Percentiles rank a stretch among this genome's conserved stretches.
Conservation (phyloP, 1,140 invertebrate species). For the Euschistus heros region DNA sequence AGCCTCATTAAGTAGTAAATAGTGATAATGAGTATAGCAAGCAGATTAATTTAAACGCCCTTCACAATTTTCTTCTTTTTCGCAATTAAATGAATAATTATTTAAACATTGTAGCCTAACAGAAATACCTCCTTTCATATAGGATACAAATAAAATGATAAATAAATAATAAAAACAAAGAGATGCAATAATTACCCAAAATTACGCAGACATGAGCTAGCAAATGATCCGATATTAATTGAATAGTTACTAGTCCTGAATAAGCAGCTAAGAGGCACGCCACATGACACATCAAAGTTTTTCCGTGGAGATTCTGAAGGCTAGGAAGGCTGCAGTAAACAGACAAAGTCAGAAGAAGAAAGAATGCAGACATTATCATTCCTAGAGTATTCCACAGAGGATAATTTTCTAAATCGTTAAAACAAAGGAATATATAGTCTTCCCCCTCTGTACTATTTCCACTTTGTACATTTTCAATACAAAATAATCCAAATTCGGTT, state of each 20-base stretch:
- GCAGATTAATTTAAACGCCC: too few species aligned
- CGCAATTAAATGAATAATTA: too few species aligned
- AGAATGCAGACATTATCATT: constrained; percentile 44
- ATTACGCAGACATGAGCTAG: constrained; percentile 1
- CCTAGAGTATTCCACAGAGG: constrained; percentile 28
- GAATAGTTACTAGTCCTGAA: constrained; percentile 39
- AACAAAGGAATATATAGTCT: constrained; percentile 23
- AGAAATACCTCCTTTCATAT: too few species aligned
- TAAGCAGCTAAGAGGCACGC: constrained; percentile 49
- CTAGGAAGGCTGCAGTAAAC: constrained; percentile 51
- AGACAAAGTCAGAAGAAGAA: constrained; percentile 48
- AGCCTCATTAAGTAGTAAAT: too few species aligned
- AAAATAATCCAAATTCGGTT: constrained; percentile 4
- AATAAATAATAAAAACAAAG: not conserved
- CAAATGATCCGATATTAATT: constrained; percentile 18
- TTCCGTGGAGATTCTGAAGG: constrained; percentile 55
- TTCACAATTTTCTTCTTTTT: too few species aligned
- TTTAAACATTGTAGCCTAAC: too few species aligned
- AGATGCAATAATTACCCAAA: constrained; percentile 3
- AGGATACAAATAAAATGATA: not conserved
- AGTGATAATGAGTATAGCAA: too few species aligned
- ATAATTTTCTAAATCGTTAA: not conserved
- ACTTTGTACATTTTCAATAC: constrained; percentile 18
- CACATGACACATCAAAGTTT: constrained; percentile 56
- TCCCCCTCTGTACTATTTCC: not conserved